A percentile compares a stretch with the other conserved stretches of the same genome.
These are phyloP conservation scores for Drosophila cardini DNA, from an alignment of 1,140 invertebrate genomes.

Conservation along the genomic window DNA sequence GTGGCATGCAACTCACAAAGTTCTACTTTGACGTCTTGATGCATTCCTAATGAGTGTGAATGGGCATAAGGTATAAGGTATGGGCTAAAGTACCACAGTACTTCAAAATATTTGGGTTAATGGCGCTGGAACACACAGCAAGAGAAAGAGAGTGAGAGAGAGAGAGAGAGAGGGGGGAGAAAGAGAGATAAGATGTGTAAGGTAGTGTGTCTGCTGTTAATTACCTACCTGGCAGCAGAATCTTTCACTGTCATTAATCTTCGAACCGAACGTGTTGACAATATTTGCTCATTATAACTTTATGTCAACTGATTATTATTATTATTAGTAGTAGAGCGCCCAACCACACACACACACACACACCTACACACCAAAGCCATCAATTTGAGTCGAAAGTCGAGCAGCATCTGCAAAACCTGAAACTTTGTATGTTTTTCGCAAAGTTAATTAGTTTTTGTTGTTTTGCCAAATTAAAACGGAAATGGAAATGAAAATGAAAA, in stretches of 20 bases:
- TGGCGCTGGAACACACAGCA: conserved; percentile 12
- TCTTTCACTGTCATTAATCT: conserved; percentile 29
- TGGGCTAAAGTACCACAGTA: neutral
- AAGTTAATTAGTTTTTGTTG: conserved; percentile 31
- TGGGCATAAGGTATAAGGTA: conserved; percentile 4
- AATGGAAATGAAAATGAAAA: conserved; percentile 30
- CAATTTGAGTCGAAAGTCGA: conserved; percentile 27
- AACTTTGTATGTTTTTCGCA: conserved; percentile 16
- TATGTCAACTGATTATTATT: conserved; percentile 33
- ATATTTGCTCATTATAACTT: conserved; percentile 44
- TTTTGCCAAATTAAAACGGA: conserved; percentile 29
- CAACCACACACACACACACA: neutral
- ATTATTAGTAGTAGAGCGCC: no score
- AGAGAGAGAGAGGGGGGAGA: neutral
- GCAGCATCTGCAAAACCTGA: conserved; percentile 2
- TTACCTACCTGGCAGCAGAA: conserved; percentile 14
- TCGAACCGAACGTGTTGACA: conserved; percentile 18
- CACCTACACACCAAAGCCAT: conserved; percentile 23
- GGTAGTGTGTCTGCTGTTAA: conserved; percentile 3
- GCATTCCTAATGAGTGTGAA: conserved; percentile 33
- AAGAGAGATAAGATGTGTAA: no score
- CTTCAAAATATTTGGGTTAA: conserved; percentile 38
- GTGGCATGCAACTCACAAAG: conserved; percentile 15
- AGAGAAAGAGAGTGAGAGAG: neutral
- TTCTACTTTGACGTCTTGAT: conserved; percentile 35